A percentile compares a stretch with the other conserved stretches of the same genome.
phyloP scores from a whole-genome alignment of 2,797 vertebrate genomes.

The Otolemur crassicaudatus region DNA sequence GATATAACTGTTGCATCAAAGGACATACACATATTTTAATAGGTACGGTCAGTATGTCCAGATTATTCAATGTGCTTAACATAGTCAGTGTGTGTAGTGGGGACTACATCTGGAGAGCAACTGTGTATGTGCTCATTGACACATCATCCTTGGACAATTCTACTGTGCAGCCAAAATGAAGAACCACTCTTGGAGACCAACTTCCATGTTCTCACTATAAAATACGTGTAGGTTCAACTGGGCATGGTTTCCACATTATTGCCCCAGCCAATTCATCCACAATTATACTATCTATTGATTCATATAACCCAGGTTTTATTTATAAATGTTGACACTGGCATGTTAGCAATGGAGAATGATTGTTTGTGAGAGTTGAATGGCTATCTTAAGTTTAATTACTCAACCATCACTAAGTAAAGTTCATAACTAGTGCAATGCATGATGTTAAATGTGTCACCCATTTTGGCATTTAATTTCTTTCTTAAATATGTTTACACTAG shows the following conservation, averaged over 20 bases:
- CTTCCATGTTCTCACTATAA: neutral
- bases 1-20: neutral
- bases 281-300: slow-evolving; percentile 61
- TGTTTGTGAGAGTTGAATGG: slow-evolving; percentile 31
- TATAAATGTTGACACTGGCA: slow-evolving; percentile 60
- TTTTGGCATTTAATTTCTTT: slow-evolving; percentile 37
- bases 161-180: neutral
- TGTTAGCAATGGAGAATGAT: slow-evolving; percentile 24
- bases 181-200: neutral
- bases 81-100: neutral
- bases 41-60: neutral
- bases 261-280: neutral
- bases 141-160: neutral
- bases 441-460: slow-evolving; percentile 45
- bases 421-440: slow-evolving; percentile 35
- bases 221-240: neutral
- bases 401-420: slow-evolving; percentile 40
- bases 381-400: slow-evolving; percentile 61
- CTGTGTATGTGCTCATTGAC: neutral
- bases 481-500: slow-evolving; percentile 18
- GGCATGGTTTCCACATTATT: slow-evolving; percentile 6
- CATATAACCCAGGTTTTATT: slow-evolving; percentile 44
- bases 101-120: neutral
- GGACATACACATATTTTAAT: neutral
- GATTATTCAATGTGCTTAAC: neutral